Percentiles rank a stretch among this genome's conserved stretches.
Evolutionary conservation across 2,888 invertebrate genomes (phyloP).

Genomic region (Blastobasis adustella): DNA sequence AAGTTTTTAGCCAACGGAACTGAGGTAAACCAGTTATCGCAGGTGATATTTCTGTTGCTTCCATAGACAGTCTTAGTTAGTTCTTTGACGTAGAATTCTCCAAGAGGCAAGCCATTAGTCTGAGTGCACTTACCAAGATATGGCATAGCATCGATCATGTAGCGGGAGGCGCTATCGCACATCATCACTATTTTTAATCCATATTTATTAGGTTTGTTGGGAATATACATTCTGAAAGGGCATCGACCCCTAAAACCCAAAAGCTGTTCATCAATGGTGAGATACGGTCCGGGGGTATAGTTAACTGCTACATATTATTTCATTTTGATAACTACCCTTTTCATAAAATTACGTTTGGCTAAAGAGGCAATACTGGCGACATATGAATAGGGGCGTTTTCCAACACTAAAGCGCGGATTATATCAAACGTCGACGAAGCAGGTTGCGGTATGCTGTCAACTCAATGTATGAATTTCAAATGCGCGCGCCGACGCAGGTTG

Average conservation of each 20-base stretch:
- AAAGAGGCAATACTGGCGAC: too few relatives aligned
- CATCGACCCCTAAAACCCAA: not conserved
- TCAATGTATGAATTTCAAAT: too few relatives aligned
- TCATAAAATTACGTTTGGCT: too few relatives aligned
- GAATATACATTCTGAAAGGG: conserved; percentile 1
- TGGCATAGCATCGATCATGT: conserved; percentile 7
- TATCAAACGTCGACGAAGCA: too few relatives aligned
- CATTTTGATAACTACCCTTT: too few relatives aligned
- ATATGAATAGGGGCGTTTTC: too few relatives aligned
- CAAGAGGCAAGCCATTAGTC: not conserved
- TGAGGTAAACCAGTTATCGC: not conserved
- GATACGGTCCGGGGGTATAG: not conserved
- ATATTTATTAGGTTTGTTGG: conserved; percentile 16
- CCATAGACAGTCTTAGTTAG: not conserved
- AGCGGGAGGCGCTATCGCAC: conserved; percentile 3
- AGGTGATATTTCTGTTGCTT: not conserved
- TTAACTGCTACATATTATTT: too few relatives aligned
- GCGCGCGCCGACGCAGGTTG: too few relatives aligned
- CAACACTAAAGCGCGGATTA: too few relatives aligned
- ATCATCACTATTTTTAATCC: conserved; percentile 30
- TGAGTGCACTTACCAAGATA: conserved; percentile 2
- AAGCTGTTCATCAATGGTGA: conserved; percentile 2
- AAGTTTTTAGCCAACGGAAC: not conserved
- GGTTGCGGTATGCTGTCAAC: too few relatives aligned
- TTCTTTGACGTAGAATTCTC: conserved; percentile 4